Percentiles rank a stretch among this genome's conserved stretches.
Conservation (phyloP, 1,140 invertebrate species). For the Meloidogyne chitwoodi region DNA sequence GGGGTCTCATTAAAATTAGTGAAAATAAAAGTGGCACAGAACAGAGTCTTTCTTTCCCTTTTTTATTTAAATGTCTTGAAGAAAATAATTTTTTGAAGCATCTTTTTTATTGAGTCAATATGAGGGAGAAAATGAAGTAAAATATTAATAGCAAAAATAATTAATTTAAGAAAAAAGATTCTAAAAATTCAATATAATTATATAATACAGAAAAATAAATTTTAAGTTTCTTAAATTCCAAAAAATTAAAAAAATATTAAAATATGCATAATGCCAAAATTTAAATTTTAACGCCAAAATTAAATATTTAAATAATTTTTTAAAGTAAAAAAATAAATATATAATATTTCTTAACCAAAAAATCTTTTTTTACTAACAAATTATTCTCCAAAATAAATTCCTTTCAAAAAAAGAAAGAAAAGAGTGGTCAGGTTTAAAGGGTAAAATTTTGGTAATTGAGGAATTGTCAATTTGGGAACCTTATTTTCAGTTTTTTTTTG, state of each 20-base stretch:
- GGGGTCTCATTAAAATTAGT: background rate
- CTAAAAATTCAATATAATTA: too few relatives aligned
- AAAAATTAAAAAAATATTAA: too few relatives aligned
- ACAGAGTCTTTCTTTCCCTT: background rate
- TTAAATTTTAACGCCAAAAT: too few relatives aligned
- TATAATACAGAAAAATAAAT: too few relatives aligned
- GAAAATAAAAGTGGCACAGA: background rate
- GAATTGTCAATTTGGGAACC: background rate
- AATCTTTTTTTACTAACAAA: too few relatives aligned
- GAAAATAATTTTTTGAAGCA: background rate
- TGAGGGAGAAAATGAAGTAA: background rate
- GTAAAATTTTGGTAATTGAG: background rate
- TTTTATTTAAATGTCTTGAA: background rate
- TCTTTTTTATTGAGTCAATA: background rate
- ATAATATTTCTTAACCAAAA: too few relatives aligned
- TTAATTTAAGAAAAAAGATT: too few relatives aligned
- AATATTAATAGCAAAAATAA: background rate
- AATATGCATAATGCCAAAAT: background rate
- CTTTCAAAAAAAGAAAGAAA: background rate
- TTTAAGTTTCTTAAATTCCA: too few relatives aligned
- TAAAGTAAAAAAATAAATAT: too few relatives aligned
- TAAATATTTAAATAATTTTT: too few relatives aligned
- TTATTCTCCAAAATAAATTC: too few relatives aligned
- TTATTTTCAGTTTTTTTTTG: background rate
- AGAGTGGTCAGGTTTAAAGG: background rate